Evolutionary conservation across 2,888 invertebrate genomes (phyloP).

Genomic region (Nymphalis urticae): DNA sequence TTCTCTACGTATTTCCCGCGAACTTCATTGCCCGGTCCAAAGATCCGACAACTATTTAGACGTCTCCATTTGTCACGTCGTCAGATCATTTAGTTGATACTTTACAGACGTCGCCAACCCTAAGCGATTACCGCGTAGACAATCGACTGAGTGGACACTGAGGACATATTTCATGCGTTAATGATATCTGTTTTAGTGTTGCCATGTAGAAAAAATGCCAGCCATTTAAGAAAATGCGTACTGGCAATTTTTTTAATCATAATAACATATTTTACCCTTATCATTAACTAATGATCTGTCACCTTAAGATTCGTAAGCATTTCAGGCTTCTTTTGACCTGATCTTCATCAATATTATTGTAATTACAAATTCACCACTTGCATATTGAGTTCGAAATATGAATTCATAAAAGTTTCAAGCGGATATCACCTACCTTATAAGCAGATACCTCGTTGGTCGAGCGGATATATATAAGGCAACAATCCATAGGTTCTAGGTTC

Average conservation of each 20-base stretch:
- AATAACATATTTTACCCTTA: not conserved
- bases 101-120: conserved; percentile 63
- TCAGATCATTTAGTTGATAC: conserved; percentile 68
- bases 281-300: too few species aligned
- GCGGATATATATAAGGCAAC: too few species aligned
- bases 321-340: too few species aligned
- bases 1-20: conserved; percentile 28
- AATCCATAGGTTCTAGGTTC: too few species aligned
- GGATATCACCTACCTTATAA: too few species aligned
- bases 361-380: too few species aligned
- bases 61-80: conserved; percentile 68
- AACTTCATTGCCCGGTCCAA: conserved; percentile 45
- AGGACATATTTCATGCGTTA: conserved; percentile 35
- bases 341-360: too few species aligned
- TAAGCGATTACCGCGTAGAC: conserved; percentile 45
- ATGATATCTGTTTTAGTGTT: conserved; percentile 24
- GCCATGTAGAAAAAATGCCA: not conserved
- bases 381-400: too few species aligned
- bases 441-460: too few species aligned
- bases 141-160: conserved; percentile 57
- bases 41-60: conserved; percentile 60
- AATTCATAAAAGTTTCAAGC: too few species aligned
- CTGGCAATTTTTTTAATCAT: not conserved
- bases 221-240: not conserved
- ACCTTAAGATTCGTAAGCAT: too few species aligned